Evolutionary conservation across 2,797 vertebrate genomes (phyloP), one percentile per base, ranked within the genome.

Genomic region (Petrocephalus schoutedeni): DNA sequence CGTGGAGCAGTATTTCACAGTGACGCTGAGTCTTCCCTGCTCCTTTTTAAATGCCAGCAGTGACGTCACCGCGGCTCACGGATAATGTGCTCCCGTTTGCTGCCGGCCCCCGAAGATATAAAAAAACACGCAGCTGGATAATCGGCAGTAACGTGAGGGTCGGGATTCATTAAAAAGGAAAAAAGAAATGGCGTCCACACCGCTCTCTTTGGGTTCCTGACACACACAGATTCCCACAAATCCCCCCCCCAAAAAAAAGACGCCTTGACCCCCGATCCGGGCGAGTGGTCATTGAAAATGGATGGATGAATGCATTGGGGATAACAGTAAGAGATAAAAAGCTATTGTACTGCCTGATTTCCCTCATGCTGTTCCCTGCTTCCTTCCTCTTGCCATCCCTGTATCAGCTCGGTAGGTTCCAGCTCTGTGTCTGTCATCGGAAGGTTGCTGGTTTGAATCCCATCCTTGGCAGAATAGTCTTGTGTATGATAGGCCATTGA

Each of bases 31-130:
- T 57, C 84, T 32, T 36, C 59, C 83, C 32, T 21, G 56, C 51
- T 88, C 84, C 51, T 53, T 41, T 80, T 59, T 86, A 86, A 88
- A 88, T 71, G 85, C 84, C 87, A 88, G 23, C 7, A 7, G n/a
- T 88, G 87, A 88, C 49, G 87, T 88, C 80, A 86, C 10, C 2
- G 36, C 45, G 23, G 23, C 7, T 59, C 87, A n/a, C 19, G 54
- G 19, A 41, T 83, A 56, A 61, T 77, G 53, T 87, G 51, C 49
- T 16, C 57, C 16, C 59, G 45, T 19, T 87, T 19, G 14, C 28
- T 16, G 51, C 7, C 9, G 19, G 49, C 23, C 9, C 36, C 12
- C 12, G 36, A 21, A 83, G 23, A 53, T 88, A 84, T 41, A 49
- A 64, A 49, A 28, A 64, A 49, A 64, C 58, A 36, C 61, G 59